Percentiles rank a stretch among this genome's conserved stretches.
phyloP scores from a whole-genome alignment of 2,113 vertebrate species.

The Australoheros scitulus region DNA sequence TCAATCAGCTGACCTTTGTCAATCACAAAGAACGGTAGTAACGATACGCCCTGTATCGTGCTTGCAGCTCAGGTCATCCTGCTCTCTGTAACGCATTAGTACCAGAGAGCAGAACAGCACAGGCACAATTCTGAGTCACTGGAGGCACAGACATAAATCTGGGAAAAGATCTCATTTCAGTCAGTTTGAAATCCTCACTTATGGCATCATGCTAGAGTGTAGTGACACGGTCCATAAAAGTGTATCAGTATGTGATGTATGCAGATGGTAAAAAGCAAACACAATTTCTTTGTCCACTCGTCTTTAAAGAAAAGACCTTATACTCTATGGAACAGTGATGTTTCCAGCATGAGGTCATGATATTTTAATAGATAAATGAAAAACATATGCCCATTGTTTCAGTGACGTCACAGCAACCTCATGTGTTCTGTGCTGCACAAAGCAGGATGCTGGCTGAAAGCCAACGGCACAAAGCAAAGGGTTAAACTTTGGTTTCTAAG shows the following conservation, averaged over 20 bases:
- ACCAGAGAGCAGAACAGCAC: neutral
- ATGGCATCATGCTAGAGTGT: conserved; percentile 22
- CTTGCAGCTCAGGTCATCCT: neutral
- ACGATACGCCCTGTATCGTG: neutral
- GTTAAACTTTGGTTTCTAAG: conserved; percentile 51
- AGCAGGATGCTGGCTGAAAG: conserved; percentile 36
- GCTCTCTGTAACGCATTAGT: neutral
- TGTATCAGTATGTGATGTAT: neutral
- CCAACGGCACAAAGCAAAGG: conserved; percentile 49
- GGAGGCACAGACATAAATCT: neutral
- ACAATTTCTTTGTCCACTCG: neutral
- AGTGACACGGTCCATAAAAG: neutral
- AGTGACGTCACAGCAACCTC: conserved; percentile 59
- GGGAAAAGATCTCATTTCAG: conserved; percentile 10
- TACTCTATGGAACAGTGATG: neutral
- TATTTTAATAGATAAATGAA: conserved; percentile 53
- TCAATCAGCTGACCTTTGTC: neutral
- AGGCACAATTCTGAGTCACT: neutral
- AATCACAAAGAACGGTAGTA: neutral
- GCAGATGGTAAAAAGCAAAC: neutral
- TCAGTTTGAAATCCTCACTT: conserved; percentile 18
- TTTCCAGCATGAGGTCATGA: conserved; percentile 44
- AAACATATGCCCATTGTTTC: conserved; percentile 47
- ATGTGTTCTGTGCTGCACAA: conserved; percentile 37
- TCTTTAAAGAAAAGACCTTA: neutral